Conservation (phyloP, 2,888 invertebrate genomes). For the Scaptomyza parva region DNA sequence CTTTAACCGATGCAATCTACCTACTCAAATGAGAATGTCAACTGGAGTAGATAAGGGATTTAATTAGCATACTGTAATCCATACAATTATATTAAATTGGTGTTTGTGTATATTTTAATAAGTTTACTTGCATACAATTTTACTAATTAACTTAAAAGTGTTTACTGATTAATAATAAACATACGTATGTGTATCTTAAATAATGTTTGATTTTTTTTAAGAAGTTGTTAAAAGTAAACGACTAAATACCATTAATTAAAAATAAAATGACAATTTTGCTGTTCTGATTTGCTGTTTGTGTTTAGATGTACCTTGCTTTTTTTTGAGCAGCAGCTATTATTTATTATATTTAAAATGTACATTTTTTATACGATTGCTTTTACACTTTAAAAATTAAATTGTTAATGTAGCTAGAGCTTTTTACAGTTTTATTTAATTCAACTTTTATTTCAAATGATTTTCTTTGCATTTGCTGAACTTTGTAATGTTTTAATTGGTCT, state of each 20-base stretch:
- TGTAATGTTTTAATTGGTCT: slow-evolving; percentile 14
- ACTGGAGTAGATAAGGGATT: slow-evolving; percentile 13
- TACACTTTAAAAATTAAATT: slow-evolving; percentile 23
- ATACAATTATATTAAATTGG: slow-evolving; percentile 18
- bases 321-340: slow-evolving; percentile 38
- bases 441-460: slow-evolving; percentile 32
- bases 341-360: slow-evolving; percentile 31
- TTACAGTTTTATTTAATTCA: slow-evolving; percentile 53
- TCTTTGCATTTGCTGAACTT: slow-evolving; percentile 32
- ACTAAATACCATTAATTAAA: slow-evolving; percentile 53
- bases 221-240: slow-evolving; percentile 40
- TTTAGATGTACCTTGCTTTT: slow-evolving; percentile 13
- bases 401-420: slow-evolving; percentile 44
- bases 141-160: slow-evolving; percentile 70
- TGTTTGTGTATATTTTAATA: slow-evolving; percentile 43
- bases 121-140: slow-evolving; percentile 63
- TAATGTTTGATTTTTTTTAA: slow-evolving; percentile 36
- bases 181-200: slow-evolving; percentile 39
- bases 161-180: slow-evolving; percentile 64
- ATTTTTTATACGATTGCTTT: slow-evolving; percentile 39
- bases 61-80: slow-evolving; percentile 18
- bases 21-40: slow-evolving; percentile 7
- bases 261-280: slow-evolving; percentile 67
- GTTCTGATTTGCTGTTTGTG: slow-evolving; percentile 42
- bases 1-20: slow-evolving; percentile 1